Evolutionary conservation across 2,113 vertebrate genomes (phyloP).

Genomic region (Corvus cornix): DNA sequence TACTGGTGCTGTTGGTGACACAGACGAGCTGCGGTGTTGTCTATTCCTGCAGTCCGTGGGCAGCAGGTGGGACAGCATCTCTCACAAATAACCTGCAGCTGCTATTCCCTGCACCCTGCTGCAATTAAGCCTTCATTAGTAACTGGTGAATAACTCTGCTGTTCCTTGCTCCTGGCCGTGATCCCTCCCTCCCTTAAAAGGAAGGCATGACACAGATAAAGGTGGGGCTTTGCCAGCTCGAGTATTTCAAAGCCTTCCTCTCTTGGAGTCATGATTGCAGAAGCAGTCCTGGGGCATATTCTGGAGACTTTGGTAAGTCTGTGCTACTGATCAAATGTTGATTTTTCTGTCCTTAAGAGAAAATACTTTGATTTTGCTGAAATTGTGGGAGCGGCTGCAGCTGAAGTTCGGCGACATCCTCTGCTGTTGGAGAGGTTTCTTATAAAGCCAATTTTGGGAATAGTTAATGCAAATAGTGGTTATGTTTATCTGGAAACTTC

Average conservation of each 20-base stretch:
- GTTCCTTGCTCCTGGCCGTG: background rate
- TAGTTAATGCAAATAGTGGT: background rate
- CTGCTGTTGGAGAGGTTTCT: background rate
- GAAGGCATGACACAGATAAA: slow-evolving; percentile 24
- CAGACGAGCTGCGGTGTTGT: accelerated
- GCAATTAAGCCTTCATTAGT: background rate
- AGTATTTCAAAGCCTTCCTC: slow-evolving; percentile 32
- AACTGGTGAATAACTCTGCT: background rate
- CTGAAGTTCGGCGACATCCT: background rate
- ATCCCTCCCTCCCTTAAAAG: background rate
- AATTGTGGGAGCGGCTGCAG: background rate
- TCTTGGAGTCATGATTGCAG: slow-evolving; percentile 6
- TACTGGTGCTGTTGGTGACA: background rate
- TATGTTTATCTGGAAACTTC: background rate
- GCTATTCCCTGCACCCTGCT: background rate
- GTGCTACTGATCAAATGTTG: accelerated
- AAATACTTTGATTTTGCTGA: background rate
- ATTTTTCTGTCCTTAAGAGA: background rate
- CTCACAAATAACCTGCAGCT: background rate
- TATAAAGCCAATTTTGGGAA: accelerated
- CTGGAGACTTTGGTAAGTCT: slow-evolving; percentile 12
- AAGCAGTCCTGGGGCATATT: background rate
- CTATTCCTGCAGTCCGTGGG: accelerated
- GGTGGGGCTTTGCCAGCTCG: slow-evolving; percentile 41
- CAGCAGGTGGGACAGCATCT: background rate